Conservation (phyloP, 2,888 invertebrate genomes). For the Omphaloscelis lunosa region DNA sequence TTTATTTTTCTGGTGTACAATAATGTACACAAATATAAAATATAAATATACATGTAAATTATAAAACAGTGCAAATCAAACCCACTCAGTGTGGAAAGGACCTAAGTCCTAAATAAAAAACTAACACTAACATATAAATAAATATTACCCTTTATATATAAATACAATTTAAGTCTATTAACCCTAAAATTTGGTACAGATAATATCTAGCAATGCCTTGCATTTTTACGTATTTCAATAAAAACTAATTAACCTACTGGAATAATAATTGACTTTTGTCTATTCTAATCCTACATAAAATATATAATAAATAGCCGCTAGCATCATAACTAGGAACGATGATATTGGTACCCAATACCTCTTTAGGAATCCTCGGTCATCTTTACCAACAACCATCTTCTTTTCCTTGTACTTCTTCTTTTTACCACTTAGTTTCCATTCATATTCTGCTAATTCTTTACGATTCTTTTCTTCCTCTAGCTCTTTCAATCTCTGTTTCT, state of each 20-base stretch:
- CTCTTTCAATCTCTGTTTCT: slow-evolving; percentile 90
- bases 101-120: slow-evolving; percentile 4
- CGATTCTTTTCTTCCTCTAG: slow-evolving; percentile 93
- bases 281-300: slow-evolving; percentile 61
- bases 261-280: slow-evolving; percentile 41
- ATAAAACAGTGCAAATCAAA: slow-evolving; percentile 14
- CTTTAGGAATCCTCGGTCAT: slow-evolving; percentile 82
- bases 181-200: slow-evolving; percentile 24
- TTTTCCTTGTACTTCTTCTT: slow-evolving; percentile 89
- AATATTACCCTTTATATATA: neutral
- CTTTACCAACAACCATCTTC: slow-evolving; percentile 85
- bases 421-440: slow-evolving; percentile 94
- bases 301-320: slow-evolving; percentile 75
- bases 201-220: slow-evolving; percentile 36
- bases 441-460: slow-evolving; percentile 94
- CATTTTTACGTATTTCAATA: slow-evolving; percentile 28
- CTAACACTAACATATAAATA: neutral
- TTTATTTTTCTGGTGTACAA: neutral
- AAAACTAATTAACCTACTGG: slow-evolving; percentile 14
- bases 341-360: slow-evolving; percentile 86
- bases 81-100: neutral
- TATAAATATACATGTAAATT: neutral
- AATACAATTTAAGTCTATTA: neutral
- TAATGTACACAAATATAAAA: neutral
- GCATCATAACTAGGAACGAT: slow-evolving; percentile 73